Conservation (phyloP, 2,113 vertebrate species). For the Chroicocephalus ridibundus region DNA sequence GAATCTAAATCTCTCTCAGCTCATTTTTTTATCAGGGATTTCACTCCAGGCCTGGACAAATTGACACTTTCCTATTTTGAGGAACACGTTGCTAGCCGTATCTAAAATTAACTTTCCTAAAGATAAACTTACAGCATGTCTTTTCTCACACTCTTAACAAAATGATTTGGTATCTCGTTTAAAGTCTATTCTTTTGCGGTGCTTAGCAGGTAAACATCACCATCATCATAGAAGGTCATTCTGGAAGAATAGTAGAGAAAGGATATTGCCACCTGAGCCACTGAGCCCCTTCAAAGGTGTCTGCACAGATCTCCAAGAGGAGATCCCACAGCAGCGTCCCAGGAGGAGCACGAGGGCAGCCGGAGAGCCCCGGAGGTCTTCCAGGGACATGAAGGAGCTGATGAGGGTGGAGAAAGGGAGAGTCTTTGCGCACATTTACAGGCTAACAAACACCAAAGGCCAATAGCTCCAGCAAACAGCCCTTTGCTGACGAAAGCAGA, state of each 20-base stretch:
- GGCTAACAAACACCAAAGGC: background rate
- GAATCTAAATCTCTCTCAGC: background rate
- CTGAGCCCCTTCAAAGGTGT: background rate
- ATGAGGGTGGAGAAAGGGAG: background rate
- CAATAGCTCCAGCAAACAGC: background rate
- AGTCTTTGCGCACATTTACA: background rate
- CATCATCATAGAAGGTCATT: background rate
- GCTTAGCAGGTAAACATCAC: background rate
- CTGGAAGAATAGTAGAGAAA: background rate
- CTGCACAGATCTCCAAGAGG: background rate
- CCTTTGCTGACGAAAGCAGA: background rate
- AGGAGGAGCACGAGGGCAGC: background rate
- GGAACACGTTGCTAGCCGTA: background rate
- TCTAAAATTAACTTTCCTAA: slow-evolving; percentile 27
- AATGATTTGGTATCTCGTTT: background rate
- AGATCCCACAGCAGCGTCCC: background rate
- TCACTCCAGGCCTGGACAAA: background rate
- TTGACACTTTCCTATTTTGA: background rate
- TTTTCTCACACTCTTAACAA: background rate
- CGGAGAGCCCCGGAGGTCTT: background rate
- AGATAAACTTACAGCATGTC: background rate
- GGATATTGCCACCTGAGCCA: background rate
- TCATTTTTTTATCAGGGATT: background rate
- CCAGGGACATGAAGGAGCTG: background rate
- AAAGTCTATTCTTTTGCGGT: background rate